Evolutionary conservation across 2,888 invertebrate genomes (phyloP), one percentile per base, ranked within the genome.

Genomic region (Caradrina kadenii): DNA sequence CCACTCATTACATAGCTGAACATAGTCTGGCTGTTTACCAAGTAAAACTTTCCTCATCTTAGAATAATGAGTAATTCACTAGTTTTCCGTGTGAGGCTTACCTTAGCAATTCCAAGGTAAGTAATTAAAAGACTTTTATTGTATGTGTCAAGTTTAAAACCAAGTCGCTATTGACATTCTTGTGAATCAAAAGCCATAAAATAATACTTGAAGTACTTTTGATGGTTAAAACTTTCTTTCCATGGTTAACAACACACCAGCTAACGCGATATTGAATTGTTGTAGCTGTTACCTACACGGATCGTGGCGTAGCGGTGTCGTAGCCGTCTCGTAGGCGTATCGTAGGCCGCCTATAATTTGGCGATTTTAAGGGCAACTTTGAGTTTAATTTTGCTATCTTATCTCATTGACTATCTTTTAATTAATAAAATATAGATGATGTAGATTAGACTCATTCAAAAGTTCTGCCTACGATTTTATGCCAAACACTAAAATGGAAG

Each of bases 1-100:
- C 26, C 2, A 26, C 26, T 26, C 26, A 26, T 45, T 45, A 15
- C 45, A 17, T 17, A 45, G 17, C 45, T 45, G 45, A 45, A 39
- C 13, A 35, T 42, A 42, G 42, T 10, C 15, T 42, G 42, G 42
- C 4, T 39, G 22, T 13, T 17, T 55, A 45, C 11, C 11, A 2
- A 42, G 48, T n/a, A 50, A 73, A 65, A 53, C 42, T 73, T 67
- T 73, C 52, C 61, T 73, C 21, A 49, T 61, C 60, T 31, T 42
- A 11, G 42, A 39, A 22, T 11, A 42, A 45, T 61, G 45, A 73
- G 7, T 53, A 67, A 67, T 53, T 68, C n/a, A 19, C 21, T 22
- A 56, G 48, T 61, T 73, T 73, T 42, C 67, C 50, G 6, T 17
- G 13, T 60, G 35, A 73, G 66, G 19, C 22, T 55, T 66, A 35